These are phyloP conservation scores for Furcula furcula DNA, from an alignment of 2,888 invertebrate genomes.

Conservation along the genomic window DNA sequence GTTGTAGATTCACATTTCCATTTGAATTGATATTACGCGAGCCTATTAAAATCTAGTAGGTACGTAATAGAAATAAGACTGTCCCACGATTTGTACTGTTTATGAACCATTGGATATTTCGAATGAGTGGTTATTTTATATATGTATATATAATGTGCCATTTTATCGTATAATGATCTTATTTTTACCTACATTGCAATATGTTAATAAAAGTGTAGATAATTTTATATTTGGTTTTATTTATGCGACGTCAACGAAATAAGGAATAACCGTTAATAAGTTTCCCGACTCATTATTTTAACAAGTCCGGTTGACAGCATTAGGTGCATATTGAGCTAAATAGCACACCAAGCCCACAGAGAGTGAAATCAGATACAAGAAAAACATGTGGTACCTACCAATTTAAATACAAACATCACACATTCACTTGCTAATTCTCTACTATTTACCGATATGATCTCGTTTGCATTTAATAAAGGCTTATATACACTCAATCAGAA, in stretches of 20 bases:
- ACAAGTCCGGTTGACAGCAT: conserved; percentile 10
- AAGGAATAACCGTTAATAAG: neutral
- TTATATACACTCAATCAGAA: conserved; percentile 9
- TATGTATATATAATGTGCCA: conserved; percentile 17
- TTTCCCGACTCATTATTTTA: conserved; percentile 12
- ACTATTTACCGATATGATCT: no score
- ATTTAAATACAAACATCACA: conserved; percentile 3
- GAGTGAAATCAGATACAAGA: conserved; percentile 33
- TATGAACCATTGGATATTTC: conserved; percentile 22
- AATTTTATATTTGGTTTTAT: conserved; percentile 14
- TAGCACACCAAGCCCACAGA: conserved; percentile 19
- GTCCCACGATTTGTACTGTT: conserved; percentile 13
- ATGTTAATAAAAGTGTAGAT: conserved; percentile 17
- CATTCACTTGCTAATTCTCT: conserved; percentile 16
- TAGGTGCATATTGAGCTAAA: conserved; percentile 12
- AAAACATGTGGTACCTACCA: conserved; percentile 8
- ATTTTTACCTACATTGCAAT: conserved; percentile 9
- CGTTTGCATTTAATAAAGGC: no score
- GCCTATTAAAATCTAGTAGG: conserved; percentile 13
- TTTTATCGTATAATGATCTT: conserved; percentile 17
- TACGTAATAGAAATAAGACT: conserved; percentile 33
- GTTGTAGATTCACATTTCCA: neutral
- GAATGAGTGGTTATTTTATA: conserved; percentile 9
- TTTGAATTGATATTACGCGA: neutral
- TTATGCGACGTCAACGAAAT: conserved; percentile 2